Base-by-base conservation (phyloP, 2,797 vertebrate genomes). In the Labroides dimidiatus region DNA sequence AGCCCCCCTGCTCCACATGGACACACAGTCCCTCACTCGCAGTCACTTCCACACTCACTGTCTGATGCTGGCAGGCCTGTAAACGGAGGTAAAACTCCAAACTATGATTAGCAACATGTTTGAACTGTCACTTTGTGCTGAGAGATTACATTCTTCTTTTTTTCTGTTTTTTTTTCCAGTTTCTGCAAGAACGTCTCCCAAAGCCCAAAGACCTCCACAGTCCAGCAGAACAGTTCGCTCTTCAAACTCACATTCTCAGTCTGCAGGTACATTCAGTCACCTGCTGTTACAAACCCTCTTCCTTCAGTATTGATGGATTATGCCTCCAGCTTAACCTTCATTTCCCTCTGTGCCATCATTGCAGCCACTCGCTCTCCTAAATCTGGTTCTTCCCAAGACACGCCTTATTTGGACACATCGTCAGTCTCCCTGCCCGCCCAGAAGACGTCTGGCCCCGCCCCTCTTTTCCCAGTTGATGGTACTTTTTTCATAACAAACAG, bases 311-410 rank as follows among this genome's bases (percentile, higher is more conserved):
- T 43, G 17, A 69, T 59, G 4, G 9, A 42, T 21, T 36, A 43
- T 47, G 8, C 7, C 41, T 53, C 2, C 72, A 58, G 17, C 7
- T 0, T 37, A 10, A 62, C 12, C 5, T 24, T 7, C 11, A 9
- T 30, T 62, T 50, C 49, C 2, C 13, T 6, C 4, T 10, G 21
- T 77, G 7, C 0, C 81, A 20, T 72, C 48, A 19, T 69, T 72
- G n/a, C 77, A 93, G 92, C 89, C n/a, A 39, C 85, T 64, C 92
- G 91, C 53, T 93, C 92, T 55, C 92, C 90, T 49, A 93, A 92
- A 84, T 91, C 91, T 49, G 87, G 67, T 64, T 80, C 90, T 75
- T 85, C 84, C 67, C 90, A 93, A 71, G 92, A 93, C 79, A 62
- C 79, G 19, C 88, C 89, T 75, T 93, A 88, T 74, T 69, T 93